These are phyloP conservation scores for Melanostoma scalare DNA, from an alignment of 2,888 invertebrate species.

Conservation along the genomic window DNA sequence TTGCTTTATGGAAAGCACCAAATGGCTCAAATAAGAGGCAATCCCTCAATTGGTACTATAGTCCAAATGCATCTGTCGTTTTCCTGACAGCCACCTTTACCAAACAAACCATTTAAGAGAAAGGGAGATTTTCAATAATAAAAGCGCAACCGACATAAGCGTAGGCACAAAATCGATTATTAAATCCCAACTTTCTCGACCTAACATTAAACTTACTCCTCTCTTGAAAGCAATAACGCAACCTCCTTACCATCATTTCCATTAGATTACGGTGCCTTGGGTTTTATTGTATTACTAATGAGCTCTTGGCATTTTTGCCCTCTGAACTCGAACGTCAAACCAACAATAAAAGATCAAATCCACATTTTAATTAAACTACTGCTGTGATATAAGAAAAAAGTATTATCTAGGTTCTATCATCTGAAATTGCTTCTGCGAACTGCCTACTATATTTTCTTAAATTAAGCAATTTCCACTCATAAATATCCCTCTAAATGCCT, in stretches of 20 bases:
- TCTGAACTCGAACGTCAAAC: background rate
- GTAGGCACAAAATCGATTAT: too few relatives aligned
- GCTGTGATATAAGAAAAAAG: slow-evolving; percentile 5
- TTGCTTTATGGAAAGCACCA: too few relatives aligned
- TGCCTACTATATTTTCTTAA: slow-evolving; percentile 32
- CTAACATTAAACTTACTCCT: too few relatives aligned
- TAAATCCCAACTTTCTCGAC: too few relatives aligned
- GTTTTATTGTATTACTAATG: slow-evolving; percentile 27
- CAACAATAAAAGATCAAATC: slow-evolving; percentile 25
- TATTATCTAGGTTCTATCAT: slow-evolving; percentile 20
- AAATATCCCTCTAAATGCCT: slow-evolving; percentile 57
- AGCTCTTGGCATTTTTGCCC: slow-evolving; percentile 6
- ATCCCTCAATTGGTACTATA: too few relatives aligned
- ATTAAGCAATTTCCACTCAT: slow-evolving; percentile 44
- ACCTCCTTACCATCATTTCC: slow-evolving; percentile 9
- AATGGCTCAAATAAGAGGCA: too few relatives aligned
- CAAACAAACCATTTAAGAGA: too few relatives aligned
- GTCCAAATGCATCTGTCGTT: too few relatives aligned
- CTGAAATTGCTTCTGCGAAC: slow-evolving; percentile 24
- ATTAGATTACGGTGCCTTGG: slow-evolving; percentile 4
- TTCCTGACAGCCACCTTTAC: too few relatives aligned
- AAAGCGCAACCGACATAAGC: too few relatives aligned
- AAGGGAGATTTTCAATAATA: too few relatives aligned
- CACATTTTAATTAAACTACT: slow-evolving; percentile 53
- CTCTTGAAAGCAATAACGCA: background rate